These are phyloP conservation scores for Onychomys torridus DNA, from an alignment of 2,797 vertebrate species.

Conservation along the genomic window DNA sequence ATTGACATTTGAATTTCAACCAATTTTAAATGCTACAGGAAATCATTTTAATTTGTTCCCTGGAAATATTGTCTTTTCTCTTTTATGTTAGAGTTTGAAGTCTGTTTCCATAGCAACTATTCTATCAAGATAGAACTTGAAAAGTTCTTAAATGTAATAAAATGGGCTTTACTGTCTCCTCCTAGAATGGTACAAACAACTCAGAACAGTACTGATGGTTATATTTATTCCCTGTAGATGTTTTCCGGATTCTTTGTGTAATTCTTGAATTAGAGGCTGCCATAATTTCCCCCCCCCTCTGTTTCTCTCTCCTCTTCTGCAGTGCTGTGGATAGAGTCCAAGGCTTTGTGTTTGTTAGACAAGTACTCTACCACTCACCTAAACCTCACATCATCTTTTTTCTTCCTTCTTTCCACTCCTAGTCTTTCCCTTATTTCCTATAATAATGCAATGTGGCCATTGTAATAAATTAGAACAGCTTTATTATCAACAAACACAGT, in stretches of 20 bases:
- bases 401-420: not conserved
- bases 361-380: not conserved
- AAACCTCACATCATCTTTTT: fast-evolving
- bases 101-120: conserved; percentile 69
- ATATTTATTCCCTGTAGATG: not conserved
- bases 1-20: conserved; percentile 55
- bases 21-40: conserved; percentile 18
- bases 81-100: conserved; percentile 58
- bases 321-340: not conserved
- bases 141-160: not conserved
- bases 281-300: fast-evolving
- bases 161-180: conserved; percentile 32
- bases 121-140: conserved; percentile 25
- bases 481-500: not conserved
- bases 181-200: not conserved
- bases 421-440: not conserved
- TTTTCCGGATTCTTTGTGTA: not conserved
- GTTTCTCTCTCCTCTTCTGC: not conserved
- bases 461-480: not conserved
- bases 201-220: not conserved
- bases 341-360: not conserved
- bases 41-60: conserved; percentile 63
- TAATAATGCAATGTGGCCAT: not conserved
- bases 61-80: conserved; percentile 60
- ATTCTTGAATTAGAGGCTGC: not conserved